Evolutionary conservation across 2,888 invertebrate genomes (phyloP).

Genomic region (Laspeyria flexula): DNA sequence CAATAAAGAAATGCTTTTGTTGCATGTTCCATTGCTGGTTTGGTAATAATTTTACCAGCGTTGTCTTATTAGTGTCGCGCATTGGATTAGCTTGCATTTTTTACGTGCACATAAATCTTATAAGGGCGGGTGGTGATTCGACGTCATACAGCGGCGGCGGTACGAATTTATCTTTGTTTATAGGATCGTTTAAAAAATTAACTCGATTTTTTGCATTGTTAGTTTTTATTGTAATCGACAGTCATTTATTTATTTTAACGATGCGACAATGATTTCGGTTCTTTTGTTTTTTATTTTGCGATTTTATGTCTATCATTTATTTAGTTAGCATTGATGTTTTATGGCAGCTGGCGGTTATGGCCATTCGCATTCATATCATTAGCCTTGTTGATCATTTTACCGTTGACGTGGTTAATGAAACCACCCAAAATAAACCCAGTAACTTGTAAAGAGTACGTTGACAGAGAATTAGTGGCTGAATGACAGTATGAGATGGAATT

Average conservation of each 20-base stretch:
- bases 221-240: constrained; percentile 52
- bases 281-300: constrained; percentile 37
- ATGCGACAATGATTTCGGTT: constrained; percentile 45
- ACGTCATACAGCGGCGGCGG: constrained; percentile 78
- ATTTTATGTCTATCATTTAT: constrained; percentile 31
- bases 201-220: constrained; percentile 63
- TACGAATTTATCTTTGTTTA: constrained; percentile 78
- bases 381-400: constrained; percentile 13
- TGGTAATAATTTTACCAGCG: constrained; percentile 9
- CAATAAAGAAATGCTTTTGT: constrained; percentile 55
- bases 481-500: constrained; percentile 67
- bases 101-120: constrained; percentile 68
- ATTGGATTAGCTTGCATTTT: constrained; percentile 51
- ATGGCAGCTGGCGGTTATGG: constrained; percentile 18
- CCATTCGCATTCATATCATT: constrained; percentile 28
- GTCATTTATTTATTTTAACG: constrained; percentile 56
- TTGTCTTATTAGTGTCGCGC: constrained; percentile 27
- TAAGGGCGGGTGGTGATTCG: constrained; percentile 64
- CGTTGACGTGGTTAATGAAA: constrained; percentile 12
- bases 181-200: constrained; percentile 69
- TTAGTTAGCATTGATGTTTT: constrained; percentile 24
- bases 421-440: constrained; percentile 14
- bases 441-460: constrained; percentile 20
- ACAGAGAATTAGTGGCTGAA: constrained; percentile 46
- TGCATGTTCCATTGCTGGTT: constrained; percentile 58